Evolutionary conservation across 92 coral and sea anemone species (phyloP).

Genomic region (Epizoanthus stellaris): DNA sequence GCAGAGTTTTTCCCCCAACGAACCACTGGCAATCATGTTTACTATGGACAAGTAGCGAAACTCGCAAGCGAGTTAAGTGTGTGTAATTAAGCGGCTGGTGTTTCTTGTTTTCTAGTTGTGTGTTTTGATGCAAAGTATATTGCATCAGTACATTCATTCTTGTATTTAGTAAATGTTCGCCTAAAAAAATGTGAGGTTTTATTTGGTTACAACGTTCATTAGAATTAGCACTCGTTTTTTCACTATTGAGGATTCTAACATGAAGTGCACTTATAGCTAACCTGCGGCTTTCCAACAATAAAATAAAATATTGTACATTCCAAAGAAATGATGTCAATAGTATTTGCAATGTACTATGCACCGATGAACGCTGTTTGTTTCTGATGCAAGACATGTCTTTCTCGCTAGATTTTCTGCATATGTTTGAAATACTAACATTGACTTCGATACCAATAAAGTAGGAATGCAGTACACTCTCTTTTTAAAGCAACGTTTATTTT

Average conservation of each 20-base stretch:
- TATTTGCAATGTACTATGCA: background rate
- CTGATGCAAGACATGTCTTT: background rate
- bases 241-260: background rate
- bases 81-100: too few species aligned
- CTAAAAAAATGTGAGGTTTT: too few species aligned
- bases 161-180: too few species aligned
- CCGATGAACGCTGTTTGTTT: background rate
- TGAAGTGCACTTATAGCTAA: background rate
- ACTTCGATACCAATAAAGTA: background rate
- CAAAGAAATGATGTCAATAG: conserved; percentile 32
- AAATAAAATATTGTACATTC: conserved; percentile 1
- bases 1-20: too few species aligned
- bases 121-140: too few species aligned
- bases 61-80: too few species aligned
- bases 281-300: conserved; percentile 41
- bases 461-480: background rate
- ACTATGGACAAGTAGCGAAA: background rate
- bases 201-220: background rate
- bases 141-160: too few species aligned
- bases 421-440: background rate
- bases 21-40: background rate
- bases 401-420: background rate
- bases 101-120: too few species aligned
- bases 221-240: too few species aligned
- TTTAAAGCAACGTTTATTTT: background rate